Evolutionary conservation across 2,113 vertebrate species (phyloP), one percentile per base, ranked within the genome.

Genomic region (Bolborhynchus lineola): DNA sequence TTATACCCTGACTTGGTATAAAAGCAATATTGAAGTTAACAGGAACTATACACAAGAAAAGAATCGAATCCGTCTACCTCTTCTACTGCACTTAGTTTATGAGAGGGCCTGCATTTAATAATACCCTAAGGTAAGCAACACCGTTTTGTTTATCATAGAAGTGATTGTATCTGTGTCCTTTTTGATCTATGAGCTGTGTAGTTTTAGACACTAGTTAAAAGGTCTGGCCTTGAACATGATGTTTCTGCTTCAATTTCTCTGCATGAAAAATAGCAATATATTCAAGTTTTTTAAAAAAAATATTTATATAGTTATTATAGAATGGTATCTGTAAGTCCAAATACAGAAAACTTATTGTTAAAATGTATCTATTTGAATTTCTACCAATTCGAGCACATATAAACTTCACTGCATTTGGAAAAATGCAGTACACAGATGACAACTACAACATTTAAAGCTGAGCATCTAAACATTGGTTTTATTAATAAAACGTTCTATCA

Each of bases 21-120:
- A 93, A 96, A 78, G 81, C 76, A 47, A 63, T 82, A 78, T 16
- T 67, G 31, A 90, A 77, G 20, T 83, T 91, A 92, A 82, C 80
- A 55, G 68, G 52, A 84, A 78, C 2, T 23, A 23, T 25, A 26
- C 4, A 24, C 10, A 9, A 25, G 24, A 64, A 85, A 80, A 94
- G 0, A 86, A 92, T 86, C 23, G 55, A 86, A 57, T 63, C 29
- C 24, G 50, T 86, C 67, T 89, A 42, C 39, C 39, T 91, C 26
- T 82, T 68, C 12, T 10, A 28, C 8, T 10, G 63, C 17, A 29
- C 1, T 20, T 37, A 71, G n/a, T 68, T 84, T 49, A 44, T 37
- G 50, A 39, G 41, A 82, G 21, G 15, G 4, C 1, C 10, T 41
- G 5, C 11, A 41, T 92, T 52, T 87, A 57, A 76, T 69, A 76